Evolutionary conservation across 1,140 invertebrate genomes (phyloP), one percentile per base, ranked within the genome.

Genomic region (Ooceraea biroi): DNA sequence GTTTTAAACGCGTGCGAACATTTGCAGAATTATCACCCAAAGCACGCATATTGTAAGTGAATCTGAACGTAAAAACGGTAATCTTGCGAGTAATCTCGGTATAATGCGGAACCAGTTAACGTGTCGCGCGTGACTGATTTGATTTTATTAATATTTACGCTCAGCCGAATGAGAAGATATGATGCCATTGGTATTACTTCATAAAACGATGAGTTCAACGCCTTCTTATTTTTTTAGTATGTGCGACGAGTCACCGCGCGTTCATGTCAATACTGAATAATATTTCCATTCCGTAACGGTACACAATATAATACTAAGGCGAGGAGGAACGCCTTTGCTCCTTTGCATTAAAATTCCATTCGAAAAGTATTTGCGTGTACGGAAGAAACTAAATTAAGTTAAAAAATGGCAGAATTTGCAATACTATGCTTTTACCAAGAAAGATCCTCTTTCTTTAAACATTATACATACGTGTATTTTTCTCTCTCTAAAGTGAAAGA

Each of bases 71-170:
- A 46, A 69, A 69, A 78, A 61, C 25, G 25, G 36, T 25, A 55
- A 77, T 61, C 25, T 48, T 27, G 27, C 27, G 41, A 50, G 73
- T 36, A 68, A 52, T 69, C 76, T 44, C 17, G 27, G 36, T 77
- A 36, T 44, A 12, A 68, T 68, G 22, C 25, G 44, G 22, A 30
- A 57, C 17, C 11, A 69, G 50, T 78, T 55, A 57, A 78, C 68
- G 22, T n/a, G n/a, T n/a, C 50, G 30, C 50, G 52, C 17, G 10
- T 10, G 36, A 36, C 12, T 55, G 76, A 69, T 57, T 78, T 55
- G 19, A 69, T 41, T 69, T 55, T 44, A 78, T 78, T 78, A 65
- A 68, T 69, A 55, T 69, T 78, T 69, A 41, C 48, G 50, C 50
- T 44, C 36, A 30, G 63, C 48, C 36, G 36, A 36, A 36, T 7